phyloP scores from a whole-genome alignment of 2,113 vertebrate genomes.

The Hippocampus zosterae region DNA sequence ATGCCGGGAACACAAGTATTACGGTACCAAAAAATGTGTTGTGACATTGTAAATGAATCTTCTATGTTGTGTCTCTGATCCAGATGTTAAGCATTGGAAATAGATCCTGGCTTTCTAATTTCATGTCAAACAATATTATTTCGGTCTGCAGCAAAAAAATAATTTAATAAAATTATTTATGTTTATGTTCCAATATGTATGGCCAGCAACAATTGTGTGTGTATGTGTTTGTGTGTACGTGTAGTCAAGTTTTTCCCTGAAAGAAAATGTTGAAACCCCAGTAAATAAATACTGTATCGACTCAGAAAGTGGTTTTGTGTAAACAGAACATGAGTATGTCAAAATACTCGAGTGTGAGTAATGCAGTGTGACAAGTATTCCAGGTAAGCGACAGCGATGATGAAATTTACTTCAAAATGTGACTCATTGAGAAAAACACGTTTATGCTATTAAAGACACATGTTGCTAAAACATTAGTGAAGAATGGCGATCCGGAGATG shows the following conservation, averaged over 20 bases:
- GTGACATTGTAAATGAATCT: not conserved
- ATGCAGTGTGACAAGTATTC: constrained; percentile 2
- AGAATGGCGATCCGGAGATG: not conserved
- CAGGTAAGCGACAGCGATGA: not conserved
- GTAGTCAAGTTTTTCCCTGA: not conserved
- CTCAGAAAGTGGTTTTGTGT: not conserved
- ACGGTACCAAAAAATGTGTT: not conserved
- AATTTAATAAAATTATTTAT: too few species aligned
- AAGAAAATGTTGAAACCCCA: not conserved
- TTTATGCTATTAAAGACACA: constrained; percentile 4
- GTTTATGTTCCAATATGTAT: not conserved
- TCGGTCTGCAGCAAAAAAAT: not conserved
- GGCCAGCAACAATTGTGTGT: not conserved
- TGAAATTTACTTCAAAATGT: not conserved
- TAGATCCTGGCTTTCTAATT: not conserved
- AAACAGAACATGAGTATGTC: not conserved
- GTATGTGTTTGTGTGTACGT: too few species aligned
- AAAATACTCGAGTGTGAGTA: not conserved
- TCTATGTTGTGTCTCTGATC: not conserved
- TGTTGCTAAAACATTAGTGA: not conserved
- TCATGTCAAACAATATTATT: not conserved
- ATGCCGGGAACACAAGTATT: not conserved
- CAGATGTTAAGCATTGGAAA: not conserved
- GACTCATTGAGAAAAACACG: not conserved
- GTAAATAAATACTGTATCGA: not conserved